Evolutionary conservation across 2,113 vertebrate species (phyloP).

Genomic region (Bungarus multicinctus): DNA sequence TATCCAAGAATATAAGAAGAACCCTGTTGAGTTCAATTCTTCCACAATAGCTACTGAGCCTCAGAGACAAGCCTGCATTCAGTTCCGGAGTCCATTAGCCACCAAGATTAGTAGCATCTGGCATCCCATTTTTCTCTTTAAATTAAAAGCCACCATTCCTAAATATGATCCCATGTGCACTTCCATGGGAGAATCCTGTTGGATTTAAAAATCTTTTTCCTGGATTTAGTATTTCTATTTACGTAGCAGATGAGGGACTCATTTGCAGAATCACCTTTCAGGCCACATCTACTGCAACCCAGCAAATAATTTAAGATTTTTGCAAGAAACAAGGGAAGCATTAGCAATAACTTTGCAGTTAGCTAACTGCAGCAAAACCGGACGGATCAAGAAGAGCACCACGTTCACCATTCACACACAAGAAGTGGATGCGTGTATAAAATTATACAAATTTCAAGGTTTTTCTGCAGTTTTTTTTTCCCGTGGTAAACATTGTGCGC

Average conservation of each 20-base stretch:
- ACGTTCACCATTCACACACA: not conserved
- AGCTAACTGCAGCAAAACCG: not conserved
- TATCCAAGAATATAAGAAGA: not conserved
- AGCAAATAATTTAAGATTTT: not conserved
- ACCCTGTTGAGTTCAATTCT: not conserved
- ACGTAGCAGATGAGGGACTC: not conserved
- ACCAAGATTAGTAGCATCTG: not conserved
- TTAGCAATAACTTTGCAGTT: not conserved
- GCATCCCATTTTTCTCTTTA: not conserved
- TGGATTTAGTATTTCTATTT: not conserved
- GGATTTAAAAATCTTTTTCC: not conserved
- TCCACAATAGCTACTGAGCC: not conserved
- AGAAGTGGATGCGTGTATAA: not conserved
- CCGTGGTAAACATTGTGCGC: not conserved
- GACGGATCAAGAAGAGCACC: not conserved
- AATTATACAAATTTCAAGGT: not conserved
- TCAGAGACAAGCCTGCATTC: not conserved
- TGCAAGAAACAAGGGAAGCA: not conserved
- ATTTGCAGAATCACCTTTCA: not conserved
- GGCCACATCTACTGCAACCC: not conserved
- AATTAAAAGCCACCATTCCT: not conserved
- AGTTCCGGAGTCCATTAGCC: not conserved
- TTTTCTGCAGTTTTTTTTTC: not conserved
- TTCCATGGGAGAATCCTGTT: not conserved
- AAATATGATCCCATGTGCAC: not conserved